Conservation (phyloP, 2,113 vertebrate genomes). For the Ammospiza caudacuta region DNA sequence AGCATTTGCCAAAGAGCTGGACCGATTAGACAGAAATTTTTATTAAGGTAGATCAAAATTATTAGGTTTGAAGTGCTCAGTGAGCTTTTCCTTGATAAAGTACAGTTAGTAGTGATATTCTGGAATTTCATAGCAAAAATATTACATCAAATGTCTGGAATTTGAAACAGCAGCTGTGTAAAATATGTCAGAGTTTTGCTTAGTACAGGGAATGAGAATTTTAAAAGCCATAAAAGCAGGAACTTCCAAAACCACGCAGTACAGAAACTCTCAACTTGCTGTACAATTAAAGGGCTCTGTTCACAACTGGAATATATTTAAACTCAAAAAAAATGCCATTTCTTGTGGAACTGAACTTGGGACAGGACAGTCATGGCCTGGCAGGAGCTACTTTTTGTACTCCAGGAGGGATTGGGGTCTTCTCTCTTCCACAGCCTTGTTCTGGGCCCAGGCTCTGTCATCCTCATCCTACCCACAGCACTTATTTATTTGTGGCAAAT, state of each 20-base stretch:
- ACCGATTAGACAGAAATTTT: background rate
- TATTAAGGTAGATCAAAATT: background rate
- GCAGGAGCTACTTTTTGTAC: background rate
- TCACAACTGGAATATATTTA: background rate
- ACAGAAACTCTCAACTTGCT: background rate
- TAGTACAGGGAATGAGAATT: background rate
- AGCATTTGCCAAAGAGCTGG: background rate
- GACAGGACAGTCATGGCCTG: background rate
- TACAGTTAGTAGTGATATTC: background rate
- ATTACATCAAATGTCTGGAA: background rate
- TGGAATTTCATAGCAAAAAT: conserved; percentile 19
- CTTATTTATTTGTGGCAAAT: background rate
- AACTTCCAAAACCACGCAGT: background rate
- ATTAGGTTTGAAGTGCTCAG: background rate
- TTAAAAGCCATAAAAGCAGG: background rate
- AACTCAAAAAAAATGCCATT: background rate
- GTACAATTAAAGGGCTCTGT: background rate
- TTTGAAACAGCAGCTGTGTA: background rate
- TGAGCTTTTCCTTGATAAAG: background rate
- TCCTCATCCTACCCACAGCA: background rate
- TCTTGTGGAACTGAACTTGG: fast-evolving
- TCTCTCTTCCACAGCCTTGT: background rate
- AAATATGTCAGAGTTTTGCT: background rate
- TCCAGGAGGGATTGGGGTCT: too few species aligned
- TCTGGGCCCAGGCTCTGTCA: background rate